A percentile compares a stretch with the other conserved stretches of the same genome.
Conservation (phyloP, 1,140 invertebrate genomes). For the Dendroctonus ponderosae region DNA sequence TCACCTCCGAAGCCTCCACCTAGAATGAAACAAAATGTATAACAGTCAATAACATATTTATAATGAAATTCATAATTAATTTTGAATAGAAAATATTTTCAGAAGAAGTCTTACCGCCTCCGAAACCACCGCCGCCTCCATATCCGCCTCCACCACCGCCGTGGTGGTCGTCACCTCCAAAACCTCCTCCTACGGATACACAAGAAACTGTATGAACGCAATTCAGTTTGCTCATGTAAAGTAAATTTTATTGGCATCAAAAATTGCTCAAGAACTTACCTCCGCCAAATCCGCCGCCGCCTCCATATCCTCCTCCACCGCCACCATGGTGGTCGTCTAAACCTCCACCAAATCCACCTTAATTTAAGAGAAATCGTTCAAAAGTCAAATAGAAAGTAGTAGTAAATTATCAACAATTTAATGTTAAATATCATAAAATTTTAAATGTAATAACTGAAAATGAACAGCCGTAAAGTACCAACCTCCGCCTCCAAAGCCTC, state of each 20-base stretch:
- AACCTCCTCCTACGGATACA: too few relatives aligned
- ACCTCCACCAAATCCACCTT: constrained; percentile 34
- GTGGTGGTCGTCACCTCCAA: constrained; percentile 29
- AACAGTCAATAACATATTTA: too few relatives aligned
- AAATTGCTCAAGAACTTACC: too few relatives aligned
- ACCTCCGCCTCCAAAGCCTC: constrained; percentile 15
- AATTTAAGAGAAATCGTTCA: neutral
- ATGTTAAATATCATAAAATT: too few relatives aligned
- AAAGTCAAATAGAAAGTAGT: too few relatives aligned
- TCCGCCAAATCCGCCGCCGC: constrained; percentile 29
- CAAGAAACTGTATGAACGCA: too few relatives aligned
- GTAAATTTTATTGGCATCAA: too few relatives aligned
- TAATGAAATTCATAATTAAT: too few relatives aligned
- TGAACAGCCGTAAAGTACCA: neutral
- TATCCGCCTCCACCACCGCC: constrained; percentile 26
- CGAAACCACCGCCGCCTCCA: neutral
- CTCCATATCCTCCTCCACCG: constrained; percentile 13
- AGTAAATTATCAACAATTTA: too few relatives aligned
- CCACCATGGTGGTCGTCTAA: constrained; percentile 24
- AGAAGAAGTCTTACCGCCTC: constrained; percentile 1
- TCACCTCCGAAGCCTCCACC: constrained; percentile 16
- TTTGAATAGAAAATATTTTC: too few relatives aligned
- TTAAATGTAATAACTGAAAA: too few relatives aligned
- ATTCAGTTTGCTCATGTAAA: too few relatives aligned
- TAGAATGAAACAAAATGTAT: neutral